Conservation (phyloP, 2,113 vertebrate genomes). For the Prochilodus magdalenae region DNA sequence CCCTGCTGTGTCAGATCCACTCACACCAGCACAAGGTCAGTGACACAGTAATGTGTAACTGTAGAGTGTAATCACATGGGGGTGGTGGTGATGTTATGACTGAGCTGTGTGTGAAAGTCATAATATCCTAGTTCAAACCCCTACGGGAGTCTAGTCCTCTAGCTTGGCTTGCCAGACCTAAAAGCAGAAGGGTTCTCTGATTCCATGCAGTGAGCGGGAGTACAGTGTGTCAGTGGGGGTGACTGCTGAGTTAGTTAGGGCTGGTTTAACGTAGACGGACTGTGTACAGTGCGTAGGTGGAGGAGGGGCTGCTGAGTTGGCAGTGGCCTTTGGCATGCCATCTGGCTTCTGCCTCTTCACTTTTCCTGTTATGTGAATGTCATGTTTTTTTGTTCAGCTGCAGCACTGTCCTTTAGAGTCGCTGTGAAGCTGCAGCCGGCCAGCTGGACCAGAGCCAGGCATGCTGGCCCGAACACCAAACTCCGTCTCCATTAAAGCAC, state of each 20-base stretch:
- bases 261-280: slow-evolving; percentile 10
- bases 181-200: not conserved
- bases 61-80: too few relatives aligned
- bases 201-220: not conserved
- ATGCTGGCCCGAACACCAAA: not conserved
- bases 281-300: not conserved
- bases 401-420: not conserved
- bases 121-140: not conserved
- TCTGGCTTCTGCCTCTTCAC: slow-evolving; percentile 46
- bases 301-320: slow-evolving; percentile 45
- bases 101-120: too few relatives aligned
- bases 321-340: slow-evolving; percentile 45
- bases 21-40: too few relatives aligned
- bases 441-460: slow-evolving; percentile 4
- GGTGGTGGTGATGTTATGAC: too few relatives aligned
- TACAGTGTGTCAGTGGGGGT: not conserved
- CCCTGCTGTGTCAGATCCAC: too few relatives aligned
- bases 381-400: slow-evolving; percentile 3
- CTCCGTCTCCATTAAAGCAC: not conserved
- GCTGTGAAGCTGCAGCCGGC: not conserved
- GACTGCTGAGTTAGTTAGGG: not conserved
- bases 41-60: too few relatives aligned
- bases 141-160: not conserved
- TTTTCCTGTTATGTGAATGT: slow-evolving; percentile 57
- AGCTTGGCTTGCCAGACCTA: not conserved